Evolutionary conservation across 1,140 invertebrate species (phyloP).

Genomic region (Whitmania pigra): DNA sequence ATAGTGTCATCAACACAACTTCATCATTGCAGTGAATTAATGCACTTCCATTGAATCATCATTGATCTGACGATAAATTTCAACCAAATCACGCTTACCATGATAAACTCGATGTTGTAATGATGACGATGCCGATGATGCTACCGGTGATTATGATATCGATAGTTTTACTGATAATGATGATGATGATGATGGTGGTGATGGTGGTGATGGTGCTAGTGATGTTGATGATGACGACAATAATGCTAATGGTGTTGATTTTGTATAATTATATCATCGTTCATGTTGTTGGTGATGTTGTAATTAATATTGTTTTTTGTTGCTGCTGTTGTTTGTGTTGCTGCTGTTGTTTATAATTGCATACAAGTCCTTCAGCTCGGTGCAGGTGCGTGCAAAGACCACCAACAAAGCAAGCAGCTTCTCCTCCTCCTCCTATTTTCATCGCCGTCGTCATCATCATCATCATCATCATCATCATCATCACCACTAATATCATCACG

Average conservation of each 20-base stretch:
- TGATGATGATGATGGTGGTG: neutral
- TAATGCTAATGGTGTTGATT: too few species aligned
- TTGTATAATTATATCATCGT: neutral
- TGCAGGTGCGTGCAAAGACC: too few species aligned
- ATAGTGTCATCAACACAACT: too few species aligned
- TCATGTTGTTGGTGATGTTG: neutral
- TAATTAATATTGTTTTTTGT: neutral
- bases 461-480: too few species aligned
- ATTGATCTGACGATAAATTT: too few species aligned
- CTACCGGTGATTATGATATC: neutral
- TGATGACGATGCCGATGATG: neutral
- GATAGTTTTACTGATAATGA: neutral
- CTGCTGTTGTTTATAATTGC: neutral
- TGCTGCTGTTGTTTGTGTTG: neutral
- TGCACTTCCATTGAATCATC: too few species aligned
- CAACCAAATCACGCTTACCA: neutral
- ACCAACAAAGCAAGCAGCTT: too few species aligned
- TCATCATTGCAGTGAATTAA: too few species aligned
- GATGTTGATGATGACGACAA: neutral
- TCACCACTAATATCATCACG: too few species aligned
- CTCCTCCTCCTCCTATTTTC: too few species aligned
- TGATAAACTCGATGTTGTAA: neutral
- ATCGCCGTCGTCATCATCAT: too few species aligned
- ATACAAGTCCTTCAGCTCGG: too few species aligned
- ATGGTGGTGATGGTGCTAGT: neutral